phyloP scores from a whole-genome alignment of 2,888 invertebrate genomes.

The Cephalotes varians region DNA sequence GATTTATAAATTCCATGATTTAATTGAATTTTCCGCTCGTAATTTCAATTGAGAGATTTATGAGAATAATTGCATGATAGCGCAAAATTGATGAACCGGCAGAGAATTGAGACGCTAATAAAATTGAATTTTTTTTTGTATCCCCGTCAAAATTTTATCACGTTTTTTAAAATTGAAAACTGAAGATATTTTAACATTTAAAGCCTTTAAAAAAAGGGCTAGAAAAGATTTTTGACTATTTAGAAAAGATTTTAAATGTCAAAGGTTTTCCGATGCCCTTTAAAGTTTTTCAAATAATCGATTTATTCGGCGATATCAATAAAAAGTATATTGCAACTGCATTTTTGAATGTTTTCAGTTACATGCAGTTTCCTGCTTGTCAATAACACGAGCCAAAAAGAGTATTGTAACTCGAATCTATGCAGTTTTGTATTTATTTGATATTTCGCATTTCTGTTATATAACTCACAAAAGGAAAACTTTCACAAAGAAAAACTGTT shows the following conservation, averaged over 20 bases:
- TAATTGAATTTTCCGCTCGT: constrained; percentile 26
- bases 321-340: constrained; percentile 7
- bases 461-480: constrained; percentile 2
- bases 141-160: neutral
- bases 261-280: neutral
- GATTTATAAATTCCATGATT: constrained; percentile 2
- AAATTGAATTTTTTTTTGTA: neutral
- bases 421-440: neutral
- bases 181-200: neutral
- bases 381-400: neutral
- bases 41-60: neutral
- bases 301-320: neutral
- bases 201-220: neutral
- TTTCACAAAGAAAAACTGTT: neutral
- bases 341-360: neutral
- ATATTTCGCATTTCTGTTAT: constrained; percentile 2
- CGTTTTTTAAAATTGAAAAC: neutral
- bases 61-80: neutral
- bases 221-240: neutral
- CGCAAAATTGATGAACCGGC: neutral
- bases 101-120: neutral
- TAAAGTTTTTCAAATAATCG: neutral
- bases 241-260: neutral
- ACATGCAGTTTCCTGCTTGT: neutral
- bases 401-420: neutral